Evolutionary conservation across 1,140 invertebrate genomes (phyloP), one percentile per base, ranked within the genome.

Genomic region (Acromyrmex heyeri): DNA sequence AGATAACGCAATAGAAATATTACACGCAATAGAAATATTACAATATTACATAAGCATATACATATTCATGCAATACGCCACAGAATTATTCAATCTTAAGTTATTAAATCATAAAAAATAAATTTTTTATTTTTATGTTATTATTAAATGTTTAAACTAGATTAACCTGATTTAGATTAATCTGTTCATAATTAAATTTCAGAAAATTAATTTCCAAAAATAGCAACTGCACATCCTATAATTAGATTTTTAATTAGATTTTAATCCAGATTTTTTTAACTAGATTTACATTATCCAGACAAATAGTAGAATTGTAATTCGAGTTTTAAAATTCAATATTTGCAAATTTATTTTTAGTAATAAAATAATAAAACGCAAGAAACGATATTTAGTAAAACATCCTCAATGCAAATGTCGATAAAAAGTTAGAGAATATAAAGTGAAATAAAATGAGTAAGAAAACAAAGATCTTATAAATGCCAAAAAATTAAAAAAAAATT

Each of bases 331-430:
- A 24, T 55, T 73, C 27, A 16, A 21, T 34, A 10, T 2, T 3
- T 59, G 57, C 3, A 38, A 7, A 77, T 48, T 30, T 38, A 64
- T 30, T n/a, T 38, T 48, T 83, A 18, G 5, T 3, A 7, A 50
- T 50, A 4, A 67, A 30, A 69, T 48, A 6, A 61, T 67, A 55
- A 34, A 57, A 21, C 14, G n/a, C 12, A 27, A 3, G 38, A 75
- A 30, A 18, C 16, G n/a, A 55, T 8, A n/a, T 53, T 44, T 6
- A 12, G 10, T 70, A 21, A 34, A 67, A 14, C 10, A 53, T 53
- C 5, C 14, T 38, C 3, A 21, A 82, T 73, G 10, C 24, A 61
- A 73, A 48, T 76, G 8, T 62, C 21, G 24, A 86, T 24, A 21
- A 18, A 12, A 57, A 48, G 24, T 85, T 0, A 4, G 1, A 55